These are phyloP conservation scores for Spatulosminthurus flaviceps DNA, from an alignment of 2,888 invertebrate species.

Conservation along the genomic window DNA sequence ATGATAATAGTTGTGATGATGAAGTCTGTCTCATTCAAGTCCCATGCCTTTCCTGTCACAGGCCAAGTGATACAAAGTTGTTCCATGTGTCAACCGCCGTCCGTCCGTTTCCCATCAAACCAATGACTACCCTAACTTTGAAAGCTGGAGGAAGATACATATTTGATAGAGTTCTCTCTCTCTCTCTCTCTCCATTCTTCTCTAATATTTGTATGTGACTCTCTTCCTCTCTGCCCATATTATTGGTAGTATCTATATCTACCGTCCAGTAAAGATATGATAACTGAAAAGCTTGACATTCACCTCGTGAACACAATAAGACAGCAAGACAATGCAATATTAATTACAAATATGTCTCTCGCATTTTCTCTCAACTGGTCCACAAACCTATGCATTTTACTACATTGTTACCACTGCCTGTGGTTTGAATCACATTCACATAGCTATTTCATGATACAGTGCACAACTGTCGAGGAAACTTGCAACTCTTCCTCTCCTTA, in stretches of 20 bases:
- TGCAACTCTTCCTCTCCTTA: constrained; percentile 2
- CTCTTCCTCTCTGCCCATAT: no score
- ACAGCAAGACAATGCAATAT: constrained; percentile 60
- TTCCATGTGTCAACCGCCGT: constrained; percentile 27
- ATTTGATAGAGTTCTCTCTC: not conserved
- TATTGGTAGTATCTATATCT: no score
- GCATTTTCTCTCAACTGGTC: constrained; percentile 19
- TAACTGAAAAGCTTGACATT: constrained; percentile 49
- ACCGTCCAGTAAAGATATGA: constrained; percentile 12
- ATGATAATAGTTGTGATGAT: constrained; percentile 28
- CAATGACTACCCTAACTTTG: not conserved
- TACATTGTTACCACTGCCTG: constrained; percentile 19
- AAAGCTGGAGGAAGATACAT: not conserved
- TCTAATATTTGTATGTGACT: not conserved
- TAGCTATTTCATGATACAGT: not conserved
- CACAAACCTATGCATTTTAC: constrained; percentile 21
- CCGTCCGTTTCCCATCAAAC: not conserved
- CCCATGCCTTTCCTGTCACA: constrained; percentile 19
- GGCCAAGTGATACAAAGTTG: constrained; percentile 24
- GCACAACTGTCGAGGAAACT: not conserved
- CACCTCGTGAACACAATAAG: constrained; percentile 51
- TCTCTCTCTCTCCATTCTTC: constrained; percentile 2
- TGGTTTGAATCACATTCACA: constrained; percentile 18
- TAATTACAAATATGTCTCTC: constrained; percentile 54
- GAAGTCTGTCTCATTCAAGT: constrained; percentile 24